Evolutionary conservation across 1,140 invertebrate species (phyloP), one percentile per base, ranked within the genome.

Genomic region (Trissolcus basalis): DNA sequence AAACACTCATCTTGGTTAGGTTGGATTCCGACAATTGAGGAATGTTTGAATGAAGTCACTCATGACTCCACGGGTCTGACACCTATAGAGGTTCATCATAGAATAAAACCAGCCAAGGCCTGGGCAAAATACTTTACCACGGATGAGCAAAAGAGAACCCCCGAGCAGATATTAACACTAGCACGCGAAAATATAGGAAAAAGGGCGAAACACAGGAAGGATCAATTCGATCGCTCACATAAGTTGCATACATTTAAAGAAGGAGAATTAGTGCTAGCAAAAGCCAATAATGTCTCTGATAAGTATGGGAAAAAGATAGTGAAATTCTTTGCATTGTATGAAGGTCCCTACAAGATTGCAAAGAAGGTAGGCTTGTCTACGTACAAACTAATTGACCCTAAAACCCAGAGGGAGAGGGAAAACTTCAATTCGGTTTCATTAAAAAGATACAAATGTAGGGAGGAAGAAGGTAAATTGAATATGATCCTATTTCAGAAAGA

Each of bases 201-300:
- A 14, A 2, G 2, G 0, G 47, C 15, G 51, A 61, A 44, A 44
- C 4, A 11, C 4, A 14, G 41, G 19, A 16, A 15, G 9, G 39
- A 56, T 4, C 11, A 7, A 10, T 32, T 56, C 14, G 39, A 56
- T 10, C n/a, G 12, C n/a, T 27, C 80, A 95, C 50, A 53, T 12
- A 36, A 39, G 13, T 9, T 39, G 11, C 9, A 13, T 9, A 39
- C 3, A 1, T 53, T 53, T 39, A 5, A 53, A 32, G 4, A 3
- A 0, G 33, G 13, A 4, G 50, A 48, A 16, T 4, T 48, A 1
- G 47, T 48, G 5, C 11, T 48, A n/a, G 16, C 19, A 1, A 48
- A 19, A n/a, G 14, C 14, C 1, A 19, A 16, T 5, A 19, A 48
- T 5, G 10, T 9, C 4, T 48, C 47, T 9, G n/a, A 48, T n/a